Conservation (phyloP, 2,888 invertebrate species). For the Apotomis turbidana region DNA sequence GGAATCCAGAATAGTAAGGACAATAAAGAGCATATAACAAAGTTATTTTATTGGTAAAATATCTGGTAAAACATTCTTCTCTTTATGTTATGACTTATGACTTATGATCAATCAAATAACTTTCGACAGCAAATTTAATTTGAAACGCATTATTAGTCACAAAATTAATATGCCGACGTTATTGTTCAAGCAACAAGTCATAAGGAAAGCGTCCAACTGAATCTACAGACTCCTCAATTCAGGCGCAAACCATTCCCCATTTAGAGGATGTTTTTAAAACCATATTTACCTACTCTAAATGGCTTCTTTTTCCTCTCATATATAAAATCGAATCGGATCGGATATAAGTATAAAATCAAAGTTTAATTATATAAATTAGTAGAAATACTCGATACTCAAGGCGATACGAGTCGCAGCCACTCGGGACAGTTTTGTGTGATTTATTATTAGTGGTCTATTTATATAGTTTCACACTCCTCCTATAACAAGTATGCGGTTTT, state of each 20-base stretch:
- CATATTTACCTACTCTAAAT: no score
- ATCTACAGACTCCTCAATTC: neutral
- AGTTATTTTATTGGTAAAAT: neutral
- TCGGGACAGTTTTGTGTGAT: constrained; percentile 49
- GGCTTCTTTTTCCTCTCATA: no score
- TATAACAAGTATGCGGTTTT: constrained; percentile 38
- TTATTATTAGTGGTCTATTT: constrained; percentile 53
- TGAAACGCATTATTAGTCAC: neutral
- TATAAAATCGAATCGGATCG: no score
- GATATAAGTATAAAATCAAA: neutral
- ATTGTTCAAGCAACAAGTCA: neutral
- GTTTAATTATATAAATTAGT: neutral
- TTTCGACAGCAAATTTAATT: neutral
- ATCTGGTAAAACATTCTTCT: no score
- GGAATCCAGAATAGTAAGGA: constrained; percentile 27
- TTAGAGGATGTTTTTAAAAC: no score
- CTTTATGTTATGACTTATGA: no score
- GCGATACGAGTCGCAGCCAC: constrained; percentile 29
- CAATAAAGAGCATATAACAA: constrained; percentile 17
- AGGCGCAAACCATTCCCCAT: neutral
- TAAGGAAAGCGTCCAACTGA: neutral
- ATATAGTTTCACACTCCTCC: constrained; percentile 40
- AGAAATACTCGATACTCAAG: constrained; percentile 15
- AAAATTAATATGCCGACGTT: neutral
- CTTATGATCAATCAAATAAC: neutral